phyloP scores from a whole-genome alignment of 1,140 invertebrate genomes.

The Megathymus violae region DNA sequence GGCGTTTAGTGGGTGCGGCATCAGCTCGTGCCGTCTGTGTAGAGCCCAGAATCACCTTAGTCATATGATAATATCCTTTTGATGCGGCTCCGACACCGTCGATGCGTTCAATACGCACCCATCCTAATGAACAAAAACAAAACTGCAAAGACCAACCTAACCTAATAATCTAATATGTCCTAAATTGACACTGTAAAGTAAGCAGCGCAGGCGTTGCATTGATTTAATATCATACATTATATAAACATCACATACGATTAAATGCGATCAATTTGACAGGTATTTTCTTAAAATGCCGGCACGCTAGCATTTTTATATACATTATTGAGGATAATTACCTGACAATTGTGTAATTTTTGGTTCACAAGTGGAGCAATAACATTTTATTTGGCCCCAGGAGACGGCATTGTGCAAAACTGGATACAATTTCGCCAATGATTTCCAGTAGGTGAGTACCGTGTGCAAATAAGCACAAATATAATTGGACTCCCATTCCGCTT shows the following conservation, averaged over 20 bases:
- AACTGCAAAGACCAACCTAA: not conserved
- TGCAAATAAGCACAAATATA: slow-evolving; percentile 63
- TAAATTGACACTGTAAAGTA: no score
- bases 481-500: slow-evolving; percentile 62
- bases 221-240: no score
- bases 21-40: slow-evolving; percentile 40
- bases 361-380: slow-evolving; percentile 62
- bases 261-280: no score
- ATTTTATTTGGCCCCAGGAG: slow-evolving; percentile 64
- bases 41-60: slow-evolving; percentile 49
- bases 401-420: slow-evolving; percentile 61
- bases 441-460: slow-evolving; percentile 66
- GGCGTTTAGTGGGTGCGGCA: slow-evolving; percentile 41
- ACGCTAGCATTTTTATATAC: not conserved
- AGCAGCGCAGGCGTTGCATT: not conserved
- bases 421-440: slow-evolving; percentile 55
- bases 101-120: slow-evolving; percentile 69
- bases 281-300: not conserved
- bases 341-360: slow-evolving; percentile 56
- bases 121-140: slow-evolving; percentile 45
- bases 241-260: no score
- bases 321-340: slow-evolving; percentile 44
- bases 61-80: slow-evolving; percentile 62
- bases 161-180: not conserved
- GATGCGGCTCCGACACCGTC: slow-evolving; percentile 57